Base-by-base conservation (phyloP, 2,888 invertebrate species). In the Nomada lathburiana region DNA sequence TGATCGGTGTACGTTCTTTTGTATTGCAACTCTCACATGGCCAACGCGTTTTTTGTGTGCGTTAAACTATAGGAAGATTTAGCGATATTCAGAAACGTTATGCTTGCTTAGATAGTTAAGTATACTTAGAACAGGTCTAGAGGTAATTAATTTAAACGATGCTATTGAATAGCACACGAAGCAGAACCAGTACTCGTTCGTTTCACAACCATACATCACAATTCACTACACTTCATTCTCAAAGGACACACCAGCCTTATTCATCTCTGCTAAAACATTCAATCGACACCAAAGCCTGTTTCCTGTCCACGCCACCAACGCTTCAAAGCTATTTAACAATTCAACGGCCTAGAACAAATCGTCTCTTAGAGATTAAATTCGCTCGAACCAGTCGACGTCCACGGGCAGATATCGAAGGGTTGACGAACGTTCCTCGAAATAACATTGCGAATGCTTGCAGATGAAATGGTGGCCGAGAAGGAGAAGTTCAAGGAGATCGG, bases 401-500 rank as follows among this genome's bases (percentile, higher is more conserved):
- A 16, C 42, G 3, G 11, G 79, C 62, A 67, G 71, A 62, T 36
- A 64, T 20, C 50, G 29, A 59, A 29, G 29, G 26, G 9, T 26
- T 20, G 23, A 20, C 20, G 62, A 76, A 69, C 65, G 23, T 53
- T 65, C 69, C 36, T 72, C 59, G 77, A 79, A 72, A 70, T 88
- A 88, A 86, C 84, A n/a, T 69, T 86, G 80, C 85, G 75, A 89
- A 83, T 93, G 90, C 89, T 95, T 95, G 92, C 96, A 97, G 97
- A 97, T 96, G 97, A 97, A 94, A 96, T 97, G 95, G 97, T 97
- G 95, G 95, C 95, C 93, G 97, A 97, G 94, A 98, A 97, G 95
- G 98, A 98, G 96, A 96, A 96, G 94, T 98, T 96, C 96, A 98
- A 98, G 95, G 96, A 97, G 94, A 97, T 99, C 95, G 97, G 97